Base-by-base conservation (phyloP, 2,888 invertebrate species). In the Pherbina coryleti region DNA sequence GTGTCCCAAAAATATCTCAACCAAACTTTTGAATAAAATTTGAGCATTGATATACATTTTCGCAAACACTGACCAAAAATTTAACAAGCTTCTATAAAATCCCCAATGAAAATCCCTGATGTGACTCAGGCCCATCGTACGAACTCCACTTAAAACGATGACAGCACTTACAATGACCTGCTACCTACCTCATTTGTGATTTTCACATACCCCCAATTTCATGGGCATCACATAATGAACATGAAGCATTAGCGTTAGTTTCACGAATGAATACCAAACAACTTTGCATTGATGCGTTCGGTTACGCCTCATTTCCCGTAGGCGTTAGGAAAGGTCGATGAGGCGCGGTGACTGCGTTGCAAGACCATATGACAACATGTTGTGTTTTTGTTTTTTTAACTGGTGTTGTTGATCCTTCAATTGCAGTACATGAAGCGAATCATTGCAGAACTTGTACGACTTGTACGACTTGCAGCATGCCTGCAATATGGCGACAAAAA, bases 381-480 rank as follows among this genome's bases (percentile, higher is more conserved):
- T 67, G 22, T 44, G 67, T 67, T n/a, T 22, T n/a, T 67, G 67
- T 44, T 11, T 67, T n/a, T 67, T 14, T 19, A 37, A 31, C 31
- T 64, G 64, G 17, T 17, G 8, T 11, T 19, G 44, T 44, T 19
- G 67, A 1, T n/a, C 22, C 22, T 37, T 22, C 34, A 28, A 66
- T 66, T 14, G n/a, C 19, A 66, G 31, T n/a, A 17, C 22, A 37
- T 8, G 37, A 37, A 34, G 22, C 67, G 11, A 37, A n/a, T 34
- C 67, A 17, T 19, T 44, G 44, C 19, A 14, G 67, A 60, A 25
- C 11, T 60, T 28, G 57, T 25, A 11, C 57, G 9, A 25, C 11
- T 60, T 28, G 57, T 25, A 11, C 57, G 9, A 28, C 57, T 25
- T 19, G 67, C 37, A 22, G 9, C 44, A 8, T 17, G 9, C 44